A percentile compares a stretch with the other conserved stretches of the same genome.
Evolutionary conservation across 2,797 vertebrate species (phyloP).

Genomic region (Galaxias olidus): DNA sequence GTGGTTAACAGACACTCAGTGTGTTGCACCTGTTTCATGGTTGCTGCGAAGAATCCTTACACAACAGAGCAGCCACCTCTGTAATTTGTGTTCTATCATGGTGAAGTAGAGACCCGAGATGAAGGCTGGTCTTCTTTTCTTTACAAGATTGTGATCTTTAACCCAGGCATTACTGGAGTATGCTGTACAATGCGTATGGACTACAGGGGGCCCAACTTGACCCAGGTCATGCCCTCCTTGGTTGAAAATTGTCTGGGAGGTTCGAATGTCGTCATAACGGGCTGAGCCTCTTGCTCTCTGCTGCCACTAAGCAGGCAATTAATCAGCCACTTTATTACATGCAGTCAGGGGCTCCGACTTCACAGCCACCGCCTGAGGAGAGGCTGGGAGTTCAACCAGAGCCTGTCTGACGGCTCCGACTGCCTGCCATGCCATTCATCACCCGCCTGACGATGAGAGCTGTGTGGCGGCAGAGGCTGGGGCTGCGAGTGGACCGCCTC

Average conservation of each 20-base stretch:
- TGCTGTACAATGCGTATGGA: too few species aligned
- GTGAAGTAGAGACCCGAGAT: background rate
- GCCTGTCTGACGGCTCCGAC: background rate
- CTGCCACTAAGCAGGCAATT: constrained; percentile 35
- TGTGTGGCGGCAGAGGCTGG: constrained; percentile 32
- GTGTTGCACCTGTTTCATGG: too few species aligned
- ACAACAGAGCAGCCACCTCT: too few species aligned
- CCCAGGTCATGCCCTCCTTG: too few species aligned
- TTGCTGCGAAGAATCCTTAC: too few species aligned
- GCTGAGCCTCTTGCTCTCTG: constrained; percentile 2
- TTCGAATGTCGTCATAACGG: constrained; percentile 24
- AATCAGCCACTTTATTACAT: constrained; percentile 39
- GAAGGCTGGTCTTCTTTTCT: background rate
- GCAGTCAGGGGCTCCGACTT: background rate
- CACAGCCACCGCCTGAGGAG: background rate
- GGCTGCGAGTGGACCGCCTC: constrained; percentile 36
- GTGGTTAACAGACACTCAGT: too few species aligned
- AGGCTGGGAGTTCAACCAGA: background rate
- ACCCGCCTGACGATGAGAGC: constrained; percentile 32
- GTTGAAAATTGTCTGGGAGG: background rate
- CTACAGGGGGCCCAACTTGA: too few species aligned
- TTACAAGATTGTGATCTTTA: background rate
- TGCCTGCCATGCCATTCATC: constrained; percentile 40
- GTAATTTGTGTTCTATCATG: too few species aligned
- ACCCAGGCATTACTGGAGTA: too few species aligned